Evolutionary conservation across 2,888 invertebrate genomes (phyloP).

Genomic region (Aleiodes testaceus): DNA sequence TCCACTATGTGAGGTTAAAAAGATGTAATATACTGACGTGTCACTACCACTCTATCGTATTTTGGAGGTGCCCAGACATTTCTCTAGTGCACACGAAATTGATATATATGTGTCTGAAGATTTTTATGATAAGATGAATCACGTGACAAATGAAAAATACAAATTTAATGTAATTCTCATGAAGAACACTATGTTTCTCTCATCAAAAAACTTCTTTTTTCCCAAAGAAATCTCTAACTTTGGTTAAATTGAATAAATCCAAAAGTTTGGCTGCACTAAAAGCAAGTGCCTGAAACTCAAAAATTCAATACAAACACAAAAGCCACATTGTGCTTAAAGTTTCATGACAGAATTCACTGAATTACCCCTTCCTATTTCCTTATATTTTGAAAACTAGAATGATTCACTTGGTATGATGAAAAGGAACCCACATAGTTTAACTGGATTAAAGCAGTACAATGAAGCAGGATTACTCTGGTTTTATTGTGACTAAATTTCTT

Average conservation of each 20-base stretch:
- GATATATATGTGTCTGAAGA: not conserved
- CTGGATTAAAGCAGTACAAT: conserved; percentile 38
- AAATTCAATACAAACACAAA: conserved; percentile 18
- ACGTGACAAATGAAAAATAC: no score
- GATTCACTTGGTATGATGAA: conserved; percentile 17
- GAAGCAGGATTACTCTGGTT: conserved; percentile 35
- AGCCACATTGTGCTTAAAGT: conserved; percentile 1
- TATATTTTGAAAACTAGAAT: not conserved
- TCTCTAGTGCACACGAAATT: not conserved
- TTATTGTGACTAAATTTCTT: conserved; percentile 30
- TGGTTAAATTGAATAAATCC: conserved; percentile 26
- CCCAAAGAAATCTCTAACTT: conserved; percentile 2
- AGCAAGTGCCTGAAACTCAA: not conserved
- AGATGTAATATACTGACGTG: conserved; percentile 69
- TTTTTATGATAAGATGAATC: no score
- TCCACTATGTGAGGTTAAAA: conserved; percentile 63
- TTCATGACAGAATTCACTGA: conserved; percentile 10
- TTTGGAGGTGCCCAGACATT: not conserved
- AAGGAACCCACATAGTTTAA: conserved; percentile 21
- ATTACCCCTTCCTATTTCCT: not conserved
- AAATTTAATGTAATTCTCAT: no score
- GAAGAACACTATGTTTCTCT: no score
- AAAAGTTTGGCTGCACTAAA: not conserved
- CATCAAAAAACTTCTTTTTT: not conserved
- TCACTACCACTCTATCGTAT: conserved; percentile 61